Conservation (phyloP, 2,888 invertebrate species). For the Oxystoma pomonae region DNA sequence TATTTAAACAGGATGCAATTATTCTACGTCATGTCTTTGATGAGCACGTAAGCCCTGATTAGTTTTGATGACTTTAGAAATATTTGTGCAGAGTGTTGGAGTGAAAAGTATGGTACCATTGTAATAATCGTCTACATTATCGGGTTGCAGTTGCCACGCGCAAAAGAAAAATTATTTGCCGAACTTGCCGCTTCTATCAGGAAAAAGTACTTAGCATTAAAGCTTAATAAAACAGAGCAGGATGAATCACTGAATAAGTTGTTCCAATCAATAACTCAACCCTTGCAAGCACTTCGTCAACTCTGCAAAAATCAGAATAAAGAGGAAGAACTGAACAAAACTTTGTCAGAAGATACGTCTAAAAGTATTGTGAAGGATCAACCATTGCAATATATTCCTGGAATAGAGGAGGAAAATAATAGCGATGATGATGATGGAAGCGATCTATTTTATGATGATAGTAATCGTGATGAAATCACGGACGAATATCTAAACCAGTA, state of each 20-base stretch:
- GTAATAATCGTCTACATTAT: constrained; percentile 33
- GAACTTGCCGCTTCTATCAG: neutral
- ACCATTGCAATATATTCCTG: neutral
- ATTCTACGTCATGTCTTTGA: constrained; percentile 37
- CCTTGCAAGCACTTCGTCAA: neutral
- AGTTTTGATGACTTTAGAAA: constrained; percentile 31
- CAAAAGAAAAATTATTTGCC: constrained; percentile 1
- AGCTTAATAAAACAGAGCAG: neutral
- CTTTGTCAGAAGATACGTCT: too few relatives aligned
- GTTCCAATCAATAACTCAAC: neutral
- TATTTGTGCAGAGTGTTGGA: constrained; percentile 37
- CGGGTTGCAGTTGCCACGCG: neutral
- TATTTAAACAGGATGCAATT: constrained; percentile 40
- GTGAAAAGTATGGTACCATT: constrained; percentile 32
- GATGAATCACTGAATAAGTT: constrained; percentile 2
- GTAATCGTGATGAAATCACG: neutral
- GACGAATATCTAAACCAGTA: constrained; percentile 6
- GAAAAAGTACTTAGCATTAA: constrained; percentile 3
- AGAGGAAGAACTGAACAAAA: too few relatives aligned
- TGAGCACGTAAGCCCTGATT: constrained; percentile 30
- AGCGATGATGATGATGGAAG: neutral
- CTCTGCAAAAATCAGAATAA: too few relatives aligned
- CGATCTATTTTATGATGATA: neutral
- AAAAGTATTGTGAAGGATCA: too few relatives aligned
- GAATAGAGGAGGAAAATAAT: neutral